phyloP scores from a whole-genome alignment of 2,113 vertebrate genomes.

The Ahaetulla prasina region DNA sequence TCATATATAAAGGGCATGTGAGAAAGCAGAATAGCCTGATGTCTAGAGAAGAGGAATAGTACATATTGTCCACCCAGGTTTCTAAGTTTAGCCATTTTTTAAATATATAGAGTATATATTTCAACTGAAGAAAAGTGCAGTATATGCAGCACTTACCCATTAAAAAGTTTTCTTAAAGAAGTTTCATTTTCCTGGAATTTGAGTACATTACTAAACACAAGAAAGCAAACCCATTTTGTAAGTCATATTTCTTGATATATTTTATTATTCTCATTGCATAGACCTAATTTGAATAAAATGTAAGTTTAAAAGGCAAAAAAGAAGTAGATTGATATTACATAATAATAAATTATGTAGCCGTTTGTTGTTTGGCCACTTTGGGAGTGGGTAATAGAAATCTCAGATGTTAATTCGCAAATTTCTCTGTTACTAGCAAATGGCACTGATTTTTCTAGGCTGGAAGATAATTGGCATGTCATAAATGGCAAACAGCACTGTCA shows the following conservation, averaged over 20 bases:
- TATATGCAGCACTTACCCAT: neutral
- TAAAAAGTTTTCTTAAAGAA: neutral
- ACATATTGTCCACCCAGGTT: neutral
- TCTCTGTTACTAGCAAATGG: constrained; percentile 20
- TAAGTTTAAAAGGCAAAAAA: neutral
- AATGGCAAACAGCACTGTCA: constrained; percentile 21
- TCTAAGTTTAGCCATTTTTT: too few species aligned
- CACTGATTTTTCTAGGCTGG: constrained; percentile 14
- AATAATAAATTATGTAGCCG: neutral
- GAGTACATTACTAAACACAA: neutral
- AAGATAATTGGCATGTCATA: neutral
- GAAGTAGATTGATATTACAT: neutral
- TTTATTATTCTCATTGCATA: neutral
- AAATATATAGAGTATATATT: neutral
- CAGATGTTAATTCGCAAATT: neutral
- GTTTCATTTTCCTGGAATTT: neutral
- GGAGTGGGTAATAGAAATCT: neutral
- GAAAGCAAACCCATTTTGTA: neutral
- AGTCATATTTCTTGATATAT: neutral
- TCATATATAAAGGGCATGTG: too few species aligned
- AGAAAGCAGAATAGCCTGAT: neutral
- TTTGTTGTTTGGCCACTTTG: neutral
- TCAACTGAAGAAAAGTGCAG: neutral
- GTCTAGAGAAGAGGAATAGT: neutral
- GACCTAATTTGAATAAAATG: constrained; percentile 6